These are phyloP conservation scores for Arrhamphus sclerolepis DNA, from an alignment of 2,797 vertebrate species.

Conservation along the genomic window DNA sequence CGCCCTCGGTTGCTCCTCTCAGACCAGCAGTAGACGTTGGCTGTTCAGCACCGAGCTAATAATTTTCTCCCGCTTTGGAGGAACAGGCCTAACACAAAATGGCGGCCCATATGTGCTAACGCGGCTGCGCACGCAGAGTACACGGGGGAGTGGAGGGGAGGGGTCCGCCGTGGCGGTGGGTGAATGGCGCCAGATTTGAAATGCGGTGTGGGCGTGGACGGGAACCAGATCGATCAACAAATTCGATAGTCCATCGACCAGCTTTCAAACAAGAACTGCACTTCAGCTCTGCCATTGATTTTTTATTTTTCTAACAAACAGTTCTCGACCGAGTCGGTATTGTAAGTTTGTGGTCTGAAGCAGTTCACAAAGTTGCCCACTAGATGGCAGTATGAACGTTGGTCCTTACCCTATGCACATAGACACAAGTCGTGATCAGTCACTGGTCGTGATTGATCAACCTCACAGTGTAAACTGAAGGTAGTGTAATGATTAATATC, in stretches of 20 bases:
- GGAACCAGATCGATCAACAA: background rate
- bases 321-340: background rate
- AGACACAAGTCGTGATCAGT: no score
- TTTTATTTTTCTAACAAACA: fast-evolving
- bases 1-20: constrained; percentile 8
- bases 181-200: constrained; percentile 75
- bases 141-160: constrained; percentile 51
- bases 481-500: no score
- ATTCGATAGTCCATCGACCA: background rate
- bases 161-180: background rate
- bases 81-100: constrained; percentile 93
- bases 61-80: constrained; percentile 75
- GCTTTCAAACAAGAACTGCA: background rate
- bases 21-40: constrained; percentile 41
- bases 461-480: no score
- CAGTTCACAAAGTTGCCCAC: constrained; percentile 37
- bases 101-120: constrained; percentile 80
- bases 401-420: no score
- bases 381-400: constrained; percentile 45
- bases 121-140: constrained; percentile 82
- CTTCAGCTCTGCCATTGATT: background rate
- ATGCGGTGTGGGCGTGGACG: constrained; percentile 59
- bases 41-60: constrained; percentile 58
- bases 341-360: background rate
- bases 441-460: no score